These are phyloP conservation scores for Carabus problematicus DNA, from an alignment of 2,888 invertebrate genomes.

Conservation along the genomic window DNA sequence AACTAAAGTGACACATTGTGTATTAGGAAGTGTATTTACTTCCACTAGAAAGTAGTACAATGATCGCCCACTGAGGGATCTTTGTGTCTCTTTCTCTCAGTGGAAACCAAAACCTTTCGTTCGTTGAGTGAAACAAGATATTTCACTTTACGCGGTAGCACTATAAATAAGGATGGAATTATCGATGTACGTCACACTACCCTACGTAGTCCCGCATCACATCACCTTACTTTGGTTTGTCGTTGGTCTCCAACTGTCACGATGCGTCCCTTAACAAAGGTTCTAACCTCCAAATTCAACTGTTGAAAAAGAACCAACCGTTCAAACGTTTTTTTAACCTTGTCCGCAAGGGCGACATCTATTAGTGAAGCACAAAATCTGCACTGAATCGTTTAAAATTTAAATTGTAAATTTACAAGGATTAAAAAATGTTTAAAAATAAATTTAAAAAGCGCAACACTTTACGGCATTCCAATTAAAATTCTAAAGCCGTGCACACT, in stretches of 20 bases:
- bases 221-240: background rate
- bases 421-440: no score
- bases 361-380: background rate
- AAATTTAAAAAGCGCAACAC: no score
- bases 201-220: background rate
- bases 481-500: no score
- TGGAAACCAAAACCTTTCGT: no score
- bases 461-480: no score
- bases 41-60: no score
- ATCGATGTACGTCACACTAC: background rate
- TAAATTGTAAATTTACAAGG: no score
- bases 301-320: background rate
- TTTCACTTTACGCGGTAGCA: background rate
- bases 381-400: background rate
- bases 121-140: no score
- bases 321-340: background rate
- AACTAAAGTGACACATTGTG: no score
- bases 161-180: background rate
- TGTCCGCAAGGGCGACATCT: background rate
- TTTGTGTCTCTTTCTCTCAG: no score
- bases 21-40: no score
- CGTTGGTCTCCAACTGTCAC: slow-evolving; percentile 1
- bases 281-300: background rate
- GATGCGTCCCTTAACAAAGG: background rate
- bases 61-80: no score